Base-by-base conservation (phyloP, 2,113 vertebrate species). In the Cochlearius cochlearius region DNA sequence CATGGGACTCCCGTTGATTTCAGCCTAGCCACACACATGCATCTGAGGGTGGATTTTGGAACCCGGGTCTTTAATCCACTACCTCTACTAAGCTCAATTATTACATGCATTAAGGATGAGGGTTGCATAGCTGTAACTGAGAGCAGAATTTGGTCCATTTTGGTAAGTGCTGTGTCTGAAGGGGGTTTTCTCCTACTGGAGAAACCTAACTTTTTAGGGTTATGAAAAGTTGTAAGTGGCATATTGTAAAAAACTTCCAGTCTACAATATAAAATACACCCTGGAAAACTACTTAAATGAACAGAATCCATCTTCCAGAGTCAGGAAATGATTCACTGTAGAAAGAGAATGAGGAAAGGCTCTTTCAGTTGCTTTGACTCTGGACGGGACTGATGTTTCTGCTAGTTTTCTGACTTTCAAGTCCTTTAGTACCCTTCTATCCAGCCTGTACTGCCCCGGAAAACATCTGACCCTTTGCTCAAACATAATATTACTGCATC, bases 211-310 rank as follows among this genome's bases (percentile, higher is more conserved):
- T 77, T 97, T 73, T 92, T 49, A 32, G n/a, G 58, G 73, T 91
- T 97, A 90, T 90, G 96, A 92, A 97, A 97, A 96, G 76, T 88
- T 30, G 0, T 78, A 79, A 95, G 63, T 71, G 90, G 76, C 50
- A 72, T 93, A 93, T 92, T 7, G 4, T 95, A 98, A 97, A 96
- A 97, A 92, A 66, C 84, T 90, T 97, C 79, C 77, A 96, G 67
- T 91, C 89, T 95, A 68, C 90, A 89, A 90, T 95, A 63, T 80
- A 88, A 96, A 97, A 83, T 86, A 58, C 43, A 93, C 80, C 59
- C 96, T 98, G 97, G 83, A 97, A 98, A 98, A 98, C 80, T 91
- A 97, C 90, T 98, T 98, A 97, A 87, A 92, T 77, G 52, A 87
- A 95, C 67, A 96, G 92, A 97, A 96, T 62, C 36, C 92, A 74